Evolutionary conservation across 2,888 invertebrate species (phyloP), one percentile per base, ranked within the genome.

Genomic region (Leucophora obtusa): DNA sequence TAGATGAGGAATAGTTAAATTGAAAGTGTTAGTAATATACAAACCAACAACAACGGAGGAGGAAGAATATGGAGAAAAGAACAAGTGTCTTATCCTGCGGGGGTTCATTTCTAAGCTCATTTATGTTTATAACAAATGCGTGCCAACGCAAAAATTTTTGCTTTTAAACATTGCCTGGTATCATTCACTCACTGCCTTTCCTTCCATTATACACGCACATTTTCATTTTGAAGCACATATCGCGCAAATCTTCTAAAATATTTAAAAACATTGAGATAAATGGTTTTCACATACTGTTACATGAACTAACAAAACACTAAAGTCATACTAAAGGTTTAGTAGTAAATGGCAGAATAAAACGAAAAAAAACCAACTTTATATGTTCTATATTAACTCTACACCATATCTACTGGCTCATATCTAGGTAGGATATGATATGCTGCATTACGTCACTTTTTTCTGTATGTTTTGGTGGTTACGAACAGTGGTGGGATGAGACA

Each of bases 121-220:
- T 89, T 89, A 89, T 88, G 89, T 89, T 89, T 89, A 89, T 89
- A 87, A 87, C 89, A 88, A 89, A 88, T 89, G 88, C 89, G 89
- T 89, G 89, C 89, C 86, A 87, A 87, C 86, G 88, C 87, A 85
- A 75, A 79, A 83, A 84, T 82, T 81, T 79, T 82, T 15, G 24
- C 71, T 70, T 43, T 51, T 81, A 74, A 76, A 82, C 56, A 82
- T 69, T 66, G 63, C 51, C 72, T 70, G 6, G 28, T 28, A 28
- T 6, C 28, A 28, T 6, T 7, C 51, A 63, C 21, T 53, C 24
- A 10, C 54, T 33, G 50, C 15, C 50, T 69, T 14, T n/a, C 10
- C n/a, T 53, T 10, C 47, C 17, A 43, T 62, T 71, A n/a, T 71
- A 53, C n/a, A 15, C 21, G 43, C n/a, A 15, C 28, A 59, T 60